phyloP scores from a whole-genome alignment of 2,797 vertebrate genomes.

The Fratercula arctica region DNA sequence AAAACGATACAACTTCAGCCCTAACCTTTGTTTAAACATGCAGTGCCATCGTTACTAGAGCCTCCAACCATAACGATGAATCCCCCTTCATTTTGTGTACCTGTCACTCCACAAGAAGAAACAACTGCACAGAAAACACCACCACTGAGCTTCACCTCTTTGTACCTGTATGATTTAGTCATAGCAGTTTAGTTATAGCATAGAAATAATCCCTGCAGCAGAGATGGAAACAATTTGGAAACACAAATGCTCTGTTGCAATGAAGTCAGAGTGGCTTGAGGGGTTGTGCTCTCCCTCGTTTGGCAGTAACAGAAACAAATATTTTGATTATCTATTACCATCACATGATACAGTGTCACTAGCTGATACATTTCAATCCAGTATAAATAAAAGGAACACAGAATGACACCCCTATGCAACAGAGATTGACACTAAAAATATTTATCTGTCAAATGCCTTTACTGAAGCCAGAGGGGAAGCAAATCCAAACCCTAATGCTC shows the following conservation, averaged over 20 bases:
- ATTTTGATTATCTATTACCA: neutral
- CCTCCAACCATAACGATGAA: neutral
- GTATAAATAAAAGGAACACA: neutral
- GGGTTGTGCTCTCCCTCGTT: accelerated
- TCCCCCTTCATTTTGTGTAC: neutral
- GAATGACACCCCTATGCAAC: neutral
- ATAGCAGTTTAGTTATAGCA: neutral
- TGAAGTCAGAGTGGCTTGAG: neutral
- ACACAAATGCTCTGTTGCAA: neutral
- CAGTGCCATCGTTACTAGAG: neutral
- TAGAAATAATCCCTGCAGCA: neutral
- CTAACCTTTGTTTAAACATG: neutral
- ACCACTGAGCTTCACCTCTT: neutral
- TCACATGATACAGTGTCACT: neutral
- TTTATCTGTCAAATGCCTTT: neutral
- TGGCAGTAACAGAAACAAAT: neutral
- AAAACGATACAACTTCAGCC: neutral
- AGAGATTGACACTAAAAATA: neutral
- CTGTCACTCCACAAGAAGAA: neutral
- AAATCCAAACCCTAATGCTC: accelerated
- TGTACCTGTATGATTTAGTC: neutral
- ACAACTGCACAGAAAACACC: neutral
- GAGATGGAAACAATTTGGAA: neutral
- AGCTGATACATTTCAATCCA: neutral
- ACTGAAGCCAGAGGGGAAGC: neutral